A percentile compares a stretch with the other conserved stretches of the same genome.
Conservation (phyloP, 1,140 invertebrate species). For the Drosophila pseudoobscura region DNA sequence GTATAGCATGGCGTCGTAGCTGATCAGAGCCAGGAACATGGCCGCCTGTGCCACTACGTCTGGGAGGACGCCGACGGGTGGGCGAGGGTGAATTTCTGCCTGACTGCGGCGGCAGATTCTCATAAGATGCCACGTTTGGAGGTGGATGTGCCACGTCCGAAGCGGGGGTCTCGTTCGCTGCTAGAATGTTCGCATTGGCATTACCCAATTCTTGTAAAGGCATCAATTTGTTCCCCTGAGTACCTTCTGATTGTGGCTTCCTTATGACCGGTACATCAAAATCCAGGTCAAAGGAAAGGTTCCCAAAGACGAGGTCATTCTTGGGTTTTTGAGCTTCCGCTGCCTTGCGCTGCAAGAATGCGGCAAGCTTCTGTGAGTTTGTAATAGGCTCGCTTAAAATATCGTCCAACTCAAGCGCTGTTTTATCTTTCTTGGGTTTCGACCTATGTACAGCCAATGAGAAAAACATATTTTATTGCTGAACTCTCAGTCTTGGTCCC, state of each 20-base stretch:
- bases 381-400: slow-evolving; percentile 26
- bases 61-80: not conserved
- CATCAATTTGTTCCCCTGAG: not conserved
- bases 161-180: not conserved
- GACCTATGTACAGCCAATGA: slow-evolving; percentile 1
- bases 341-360: slow-evolving; percentile 39
- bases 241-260: slow-evolving; percentile 4
- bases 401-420: slow-evolving; percentile 33
- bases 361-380: slow-evolving; percentile 10
- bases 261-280: slow-evolving; percentile 26
- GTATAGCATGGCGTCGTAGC: slow-evolving; percentile 60
- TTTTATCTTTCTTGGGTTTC: not conserved
- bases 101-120: slow-evolving; percentile 2
- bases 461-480: no score
- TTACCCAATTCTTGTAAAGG: not conserved
- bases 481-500: no score
- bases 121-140: not conserved
- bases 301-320: slow-evolving; percentile 1
- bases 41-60: slow-evolving; percentile 24
- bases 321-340: slow-evolving; percentile 2
- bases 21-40: slow-evolving; percentile 52
- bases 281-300: slow-evolving; percentile 45
- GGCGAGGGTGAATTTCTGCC: slow-evolving; percentile 1
- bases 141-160: not conserved
- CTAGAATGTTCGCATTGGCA: no score